A percentile compares a stretch with the other conserved stretches of the same genome.
These are phyloP conservation scores for Euspilapteryx auroguttella DNA, from an alignment of 2,888 invertebrate species.

Conservation along the genomic window DNA sequence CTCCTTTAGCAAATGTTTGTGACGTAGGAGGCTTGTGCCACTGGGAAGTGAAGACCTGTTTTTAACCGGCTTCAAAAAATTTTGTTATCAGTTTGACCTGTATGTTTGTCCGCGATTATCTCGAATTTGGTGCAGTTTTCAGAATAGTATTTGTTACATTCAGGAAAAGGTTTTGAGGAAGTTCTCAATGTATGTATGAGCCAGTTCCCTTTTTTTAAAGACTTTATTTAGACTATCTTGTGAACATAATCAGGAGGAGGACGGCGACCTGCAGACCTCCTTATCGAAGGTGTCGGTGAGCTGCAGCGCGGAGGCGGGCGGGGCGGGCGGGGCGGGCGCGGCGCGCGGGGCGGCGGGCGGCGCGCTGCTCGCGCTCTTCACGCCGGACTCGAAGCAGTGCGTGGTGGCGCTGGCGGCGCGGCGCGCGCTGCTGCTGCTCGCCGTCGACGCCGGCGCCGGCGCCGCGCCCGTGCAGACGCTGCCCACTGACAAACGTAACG, in stretches of 20 bases:
- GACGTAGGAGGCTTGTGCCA: neutral
- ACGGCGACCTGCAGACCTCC: neutral
- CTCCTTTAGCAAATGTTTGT: neutral
- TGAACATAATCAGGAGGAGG: neutral
- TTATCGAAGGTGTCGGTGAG: neutral
- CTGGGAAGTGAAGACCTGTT: too few species aligned
- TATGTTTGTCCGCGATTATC: too few species aligned
- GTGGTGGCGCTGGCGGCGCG: constrained; percentile 20
- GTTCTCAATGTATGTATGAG: too few species aligned
- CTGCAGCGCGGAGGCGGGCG: too few species aligned
- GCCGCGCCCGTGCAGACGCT: constrained; percentile 31
- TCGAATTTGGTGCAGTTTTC: too few species aligned
- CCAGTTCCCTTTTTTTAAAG: neutral
- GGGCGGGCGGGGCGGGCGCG: too few species aligned
- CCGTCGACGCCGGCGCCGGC: constrained; percentile 34
- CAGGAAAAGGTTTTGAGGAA: too few species aligned
- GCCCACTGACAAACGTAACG: constrained; percentile 4
- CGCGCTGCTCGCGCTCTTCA: constrained; percentile 24
- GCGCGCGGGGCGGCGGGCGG: too few species aligned
- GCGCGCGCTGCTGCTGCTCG: constrained; percentile 22
- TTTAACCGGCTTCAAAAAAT: too few species aligned
- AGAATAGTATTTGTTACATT: too few species aligned
- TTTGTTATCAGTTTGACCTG: too few species aligned
- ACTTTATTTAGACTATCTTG: neutral
- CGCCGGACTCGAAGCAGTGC: constrained; percentile 24